Evolutionary conservation across 2,113 vertebrate genomes (phyloP).

Genomic region (Cettia cetti): DNA sequence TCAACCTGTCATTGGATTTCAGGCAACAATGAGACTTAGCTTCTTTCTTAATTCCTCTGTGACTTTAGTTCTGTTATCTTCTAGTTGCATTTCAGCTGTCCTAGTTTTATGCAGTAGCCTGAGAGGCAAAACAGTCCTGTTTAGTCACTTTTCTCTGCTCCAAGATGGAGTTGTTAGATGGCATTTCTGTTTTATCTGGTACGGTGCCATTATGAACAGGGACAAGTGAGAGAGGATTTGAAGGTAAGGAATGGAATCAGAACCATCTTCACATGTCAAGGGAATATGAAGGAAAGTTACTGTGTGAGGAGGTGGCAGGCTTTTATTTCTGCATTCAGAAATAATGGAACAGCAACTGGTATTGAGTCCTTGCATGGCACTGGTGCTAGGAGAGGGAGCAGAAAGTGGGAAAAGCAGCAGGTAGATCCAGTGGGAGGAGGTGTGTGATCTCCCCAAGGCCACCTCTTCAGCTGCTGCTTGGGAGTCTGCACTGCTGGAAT

Average conservation of each 20-base stretch:
- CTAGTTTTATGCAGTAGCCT: neutral
- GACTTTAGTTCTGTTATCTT: neutral
- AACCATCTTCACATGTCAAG: neutral
- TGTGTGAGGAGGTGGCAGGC: neutral
- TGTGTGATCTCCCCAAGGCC: neutral
- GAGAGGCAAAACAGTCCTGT: neutral
- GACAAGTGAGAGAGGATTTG: neutral
- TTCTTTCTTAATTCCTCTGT: neutral
- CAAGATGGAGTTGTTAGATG: neutral
- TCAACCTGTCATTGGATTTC: neutral
- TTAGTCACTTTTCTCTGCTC: neutral
- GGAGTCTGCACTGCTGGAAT: neutral
- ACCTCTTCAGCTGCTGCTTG: neutral
- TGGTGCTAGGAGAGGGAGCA: neutral
- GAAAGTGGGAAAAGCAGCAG: neutral
- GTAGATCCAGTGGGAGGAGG: neutral
- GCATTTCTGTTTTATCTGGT: neutral
- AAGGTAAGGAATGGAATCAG: neutral
- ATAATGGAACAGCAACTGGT: neutral
- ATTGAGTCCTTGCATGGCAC: neutral
- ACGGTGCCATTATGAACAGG: neutral
- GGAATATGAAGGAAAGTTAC: neutral
- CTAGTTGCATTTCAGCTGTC: neutral
- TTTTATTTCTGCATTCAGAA: neutral
- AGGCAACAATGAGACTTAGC: neutral